Percentiles rank a stretch among this genome's conserved stretches.
phyloP scores from a whole-genome alignment of 2,113 vertebrate genomes.

The Sceloporus tristichus region DNA sequence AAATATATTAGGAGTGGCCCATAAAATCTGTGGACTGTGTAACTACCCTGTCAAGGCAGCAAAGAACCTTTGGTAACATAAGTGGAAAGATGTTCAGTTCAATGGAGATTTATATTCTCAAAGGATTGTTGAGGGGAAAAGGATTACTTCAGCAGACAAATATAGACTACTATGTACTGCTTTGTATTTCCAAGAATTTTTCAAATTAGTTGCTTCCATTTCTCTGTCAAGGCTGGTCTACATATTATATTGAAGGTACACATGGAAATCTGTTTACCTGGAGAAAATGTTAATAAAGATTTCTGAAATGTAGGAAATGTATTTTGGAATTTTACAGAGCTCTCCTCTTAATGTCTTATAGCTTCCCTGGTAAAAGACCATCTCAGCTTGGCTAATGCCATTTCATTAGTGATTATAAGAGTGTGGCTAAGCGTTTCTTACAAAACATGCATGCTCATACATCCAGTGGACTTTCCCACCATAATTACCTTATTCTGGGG shows the following conservation, averaged over 20 bases:
- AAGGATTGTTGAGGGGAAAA: slow-evolving; percentile 22
- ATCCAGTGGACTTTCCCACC: not conserved
- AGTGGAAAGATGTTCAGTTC: slow-evolving; percentile 27
- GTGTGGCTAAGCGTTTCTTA: not conserved
- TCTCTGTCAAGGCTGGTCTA: slow-evolving; percentile 28
- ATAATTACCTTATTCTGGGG: too few relatives aligned
- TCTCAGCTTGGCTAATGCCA: not conserved
- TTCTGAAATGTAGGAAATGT: not conserved
- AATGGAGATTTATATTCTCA: slow-evolving; percentile 36
- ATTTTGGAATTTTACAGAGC: not conserved
- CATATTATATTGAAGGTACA: not conserved
- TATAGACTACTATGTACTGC: slow-evolving; percentile 35
- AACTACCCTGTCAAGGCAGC: slow-evolving; percentile 57
- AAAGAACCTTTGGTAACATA: slow-evolving; percentile 53
- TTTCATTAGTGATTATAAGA: not conserved
- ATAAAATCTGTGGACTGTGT: slow-evolving; percentile 57
- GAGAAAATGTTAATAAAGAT: not conserved
- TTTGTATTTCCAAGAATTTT: slow-evolving; percentile 44
- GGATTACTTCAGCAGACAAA: not conserved
- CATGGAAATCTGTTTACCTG: not conserved
- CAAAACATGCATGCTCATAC: not conserved
- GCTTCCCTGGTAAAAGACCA: not conserved
- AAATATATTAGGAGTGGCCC: slow-evolving; percentile 48
- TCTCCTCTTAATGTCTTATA: not conserved
- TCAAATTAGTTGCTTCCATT: slow-evolving; percentile 49